Base-by-base conservation (phyloP, 2,888 invertebrate species). In the Euphydryas editha region DNA sequence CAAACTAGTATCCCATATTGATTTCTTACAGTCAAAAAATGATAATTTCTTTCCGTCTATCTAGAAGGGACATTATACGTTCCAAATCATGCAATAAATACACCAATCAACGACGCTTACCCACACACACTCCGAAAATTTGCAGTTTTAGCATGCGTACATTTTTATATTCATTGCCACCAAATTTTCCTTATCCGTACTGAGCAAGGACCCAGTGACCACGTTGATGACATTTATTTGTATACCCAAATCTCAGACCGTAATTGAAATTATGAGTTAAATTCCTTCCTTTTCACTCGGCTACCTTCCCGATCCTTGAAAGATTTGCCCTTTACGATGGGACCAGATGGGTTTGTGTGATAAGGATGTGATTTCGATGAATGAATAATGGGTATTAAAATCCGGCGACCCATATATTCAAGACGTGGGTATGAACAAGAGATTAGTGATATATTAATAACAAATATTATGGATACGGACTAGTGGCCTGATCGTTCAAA, bases 301-400 rank as follows among this genome's bases (percentile, higher is more conserved):
- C 58, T 62, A 66, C 70, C 64, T 70, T 62, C 54, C 44, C 59
- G 63, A 68, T 66, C 72, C 72, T 67, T 72, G 64, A 61, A 70
- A 72, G 68, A 68, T 68, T 71, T 61, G 68, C 44, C 74, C 72
- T 69, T 68, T 61, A 54, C 59, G 55, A 72, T 72, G 72, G 73
- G 71, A 69, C 62, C 55, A 69, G 76, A 75, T 75, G 70, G 70
- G 73, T 59, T 44, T 39, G 54, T 61, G 30, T 49, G 75, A 76
- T 76, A 75, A 46, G 67, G 60, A 37, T 47, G 70, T 70, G 65
- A 73, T 72, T 69, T 64, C 71, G 65, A 75, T 74, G 71, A 75
- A 75, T 76, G 74, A 73, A 69, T 75, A 72, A 75, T 73, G 72
- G 62, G 57, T 54, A 66, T 60, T 60, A 59, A 62, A 37, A 47